Evolutionary conservation across 2,797 vertebrate species (phyloP), one percentile per base, ranked within the genome.

Genomic region (Siniperca undulata): DNA sequence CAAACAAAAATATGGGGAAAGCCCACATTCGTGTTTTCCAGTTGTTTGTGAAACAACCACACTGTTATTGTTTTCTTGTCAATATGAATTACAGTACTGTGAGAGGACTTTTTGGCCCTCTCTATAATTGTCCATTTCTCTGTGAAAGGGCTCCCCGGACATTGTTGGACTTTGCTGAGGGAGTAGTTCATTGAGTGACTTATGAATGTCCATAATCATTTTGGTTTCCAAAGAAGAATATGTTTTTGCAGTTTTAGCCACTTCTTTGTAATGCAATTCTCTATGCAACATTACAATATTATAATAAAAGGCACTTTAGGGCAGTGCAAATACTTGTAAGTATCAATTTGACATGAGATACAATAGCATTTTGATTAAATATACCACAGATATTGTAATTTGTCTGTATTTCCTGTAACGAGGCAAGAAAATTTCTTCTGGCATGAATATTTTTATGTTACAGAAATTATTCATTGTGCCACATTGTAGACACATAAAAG

Each of bases 1-100:
- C 91, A 92, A 93, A 93, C 91, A 93, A 93, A 94, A 95, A 91
- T 89, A 91, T 80, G 79, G 88, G 91, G 88, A 93, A 94, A 91
- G 88, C 91, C 93, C 88, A 83, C 84, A 88, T 91, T 90, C 77
- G 73, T 84, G 87, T 91, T 93, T 94, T 92, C 82, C 87, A 93
- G 72, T 93, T 93, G 90, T 94, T 94, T 94, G 88, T 92, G 89
- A 93, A 87, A 81, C 46, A 78, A 91, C 88, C 92, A 68, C 91
- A 86, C 48, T 91, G 83, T 94, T 93, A 94, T 93, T 95, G 94
- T 94, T 91, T 93, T 94, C 82, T 85, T 92, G 93, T 94, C 93
- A 87, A 89, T 94, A 88, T 90, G 86, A 94, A 94, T 94, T 89
- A 90, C 75, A 46, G 81, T 48, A 50, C 71, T 86, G 75, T 87